phyloP scores from a whole-genome alignment of 2,113 vertebrate species.

The Uria aalge region DNA sequence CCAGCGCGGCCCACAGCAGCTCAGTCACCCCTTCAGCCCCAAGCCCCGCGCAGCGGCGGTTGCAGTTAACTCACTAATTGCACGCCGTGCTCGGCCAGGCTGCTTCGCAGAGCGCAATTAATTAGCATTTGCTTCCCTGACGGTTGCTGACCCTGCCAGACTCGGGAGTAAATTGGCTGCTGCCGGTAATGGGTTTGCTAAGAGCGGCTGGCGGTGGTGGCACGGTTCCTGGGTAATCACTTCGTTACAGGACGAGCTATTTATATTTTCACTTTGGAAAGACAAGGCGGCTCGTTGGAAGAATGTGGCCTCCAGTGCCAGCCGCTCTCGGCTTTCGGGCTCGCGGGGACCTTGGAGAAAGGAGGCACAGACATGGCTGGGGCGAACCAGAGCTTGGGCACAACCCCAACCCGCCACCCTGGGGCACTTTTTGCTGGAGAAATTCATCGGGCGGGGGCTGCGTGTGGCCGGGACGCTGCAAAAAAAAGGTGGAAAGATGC shows the following conservation, averaged over 20 bases:
- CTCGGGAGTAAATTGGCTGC: not conserved
- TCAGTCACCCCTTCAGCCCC: not conserved
- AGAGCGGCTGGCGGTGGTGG: not conserved
- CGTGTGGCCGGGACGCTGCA: not conserved
- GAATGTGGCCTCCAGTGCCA: not conserved
- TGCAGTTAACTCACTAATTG: not conserved
- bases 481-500: not conserved
- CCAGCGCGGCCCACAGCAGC: fast-evolving
- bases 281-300: not conserved
- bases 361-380: not conserved
- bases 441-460: not conserved
- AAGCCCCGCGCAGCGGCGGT: fast-evolving
- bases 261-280: not conserved
- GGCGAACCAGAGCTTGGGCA: not conserved
- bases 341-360: not conserved
- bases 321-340: not conserved
- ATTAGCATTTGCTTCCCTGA: not conserved
- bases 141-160: slow-evolving; percentile 3
- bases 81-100: not conserved
- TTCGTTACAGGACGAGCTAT: not conserved
- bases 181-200: not conserved
- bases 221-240: not conserved
- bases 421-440: not conserved
- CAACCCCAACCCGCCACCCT: not conserved
- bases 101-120: slow-evolving; percentile 2